These are phyloP conservation scores for Hirundichthys speculiger DNA, from an alignment of 2,113 vertebrate species.

Conservation along the genomic window DNA sequence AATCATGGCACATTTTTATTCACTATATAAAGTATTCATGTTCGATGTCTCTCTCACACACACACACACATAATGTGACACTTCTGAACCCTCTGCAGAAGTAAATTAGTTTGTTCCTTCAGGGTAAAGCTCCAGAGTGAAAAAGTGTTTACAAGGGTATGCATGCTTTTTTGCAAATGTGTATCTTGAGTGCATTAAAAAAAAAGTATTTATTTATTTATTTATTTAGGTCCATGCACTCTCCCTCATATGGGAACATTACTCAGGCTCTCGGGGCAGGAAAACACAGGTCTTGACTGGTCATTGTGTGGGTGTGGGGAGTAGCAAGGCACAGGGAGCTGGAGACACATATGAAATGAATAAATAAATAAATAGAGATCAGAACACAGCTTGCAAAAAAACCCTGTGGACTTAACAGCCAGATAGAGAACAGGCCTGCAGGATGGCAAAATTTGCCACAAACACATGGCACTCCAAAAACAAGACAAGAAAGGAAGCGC, in stretches of 20 bases:
- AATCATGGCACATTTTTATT: conserved; percentile 23
- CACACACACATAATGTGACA: conserved; percentile 26
- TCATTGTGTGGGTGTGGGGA: conserved; percentile 48
- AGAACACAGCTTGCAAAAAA: conserved; percentile 39
- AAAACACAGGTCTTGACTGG: conserved; percentile 47
- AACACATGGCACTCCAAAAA: conserved; percentile 9
- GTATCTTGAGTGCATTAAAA: conserved; percentile 5
- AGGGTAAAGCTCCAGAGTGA: conserved; percentile 29
- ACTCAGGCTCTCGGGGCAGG: conserved; percentile 22
- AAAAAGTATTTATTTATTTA: no score
- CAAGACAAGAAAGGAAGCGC: background rate
- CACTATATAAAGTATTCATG: background rate
- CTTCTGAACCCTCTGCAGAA: conserved; percentile 39
- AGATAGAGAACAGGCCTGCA: conserved; percentile 43
- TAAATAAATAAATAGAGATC: conserved; percentile 21
- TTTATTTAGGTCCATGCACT: conserved; percentile 1
- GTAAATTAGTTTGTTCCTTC: conserved; percentile 43
- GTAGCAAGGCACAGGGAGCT: conserved; percentile 35
- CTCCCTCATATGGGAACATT: conserved; percentile 9
- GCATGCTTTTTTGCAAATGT: conserved; percentile 10
- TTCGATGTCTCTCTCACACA: background rate
- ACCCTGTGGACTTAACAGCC: conserved; percentile 30
- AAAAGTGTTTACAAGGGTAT: conserved; percentile 43
- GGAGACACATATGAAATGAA: conserved; percentile 22
- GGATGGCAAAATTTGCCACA: conserved; percentile 32